Conservation (phyloP, 1,140 invertebrate genomes). For the Nautilus pompilius region DNA sequence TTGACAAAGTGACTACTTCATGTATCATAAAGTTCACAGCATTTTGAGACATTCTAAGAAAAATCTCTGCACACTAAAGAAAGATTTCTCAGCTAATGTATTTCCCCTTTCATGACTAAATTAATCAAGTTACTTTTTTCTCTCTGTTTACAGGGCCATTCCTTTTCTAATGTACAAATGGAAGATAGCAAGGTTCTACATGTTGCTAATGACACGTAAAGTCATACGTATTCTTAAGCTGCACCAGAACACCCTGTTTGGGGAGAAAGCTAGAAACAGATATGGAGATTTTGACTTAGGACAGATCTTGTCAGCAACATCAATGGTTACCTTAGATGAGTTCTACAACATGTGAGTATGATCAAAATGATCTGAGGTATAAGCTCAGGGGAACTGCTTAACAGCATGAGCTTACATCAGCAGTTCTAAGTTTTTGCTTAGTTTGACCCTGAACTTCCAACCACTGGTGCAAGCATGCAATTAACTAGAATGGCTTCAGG, state of each 20-base stretch:
- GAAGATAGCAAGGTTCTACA: slow-evolving; percentile 80
- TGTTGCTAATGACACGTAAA: slow-evolving; percentile 91
- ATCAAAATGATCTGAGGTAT: neutral
- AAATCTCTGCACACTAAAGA: neutral
- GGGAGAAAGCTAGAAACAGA: slow-evolving; percentile 69
- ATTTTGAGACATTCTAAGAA: neutral
- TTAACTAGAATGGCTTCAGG: too few relatives aligned
- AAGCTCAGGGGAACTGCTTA: too few relatives aligned
- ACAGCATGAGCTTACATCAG: too few relatives aligned
- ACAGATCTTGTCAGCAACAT: slow-evolving; percentile 79
- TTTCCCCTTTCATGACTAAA: neutral
- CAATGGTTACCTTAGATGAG: slow-evolving; percentile 82
- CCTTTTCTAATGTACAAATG: slow-evolving; percentile 80
- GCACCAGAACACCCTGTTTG: slow-evolving; percentile 73
- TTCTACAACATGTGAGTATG: slow-evolving; percentile 72
- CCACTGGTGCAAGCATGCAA: too few relatives aligned
- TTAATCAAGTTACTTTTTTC: slow-evolving; percentile 1
- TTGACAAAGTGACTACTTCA: too few relatives aligned
- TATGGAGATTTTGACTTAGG: slow-evolving; percentile 68
- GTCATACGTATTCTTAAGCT: slow-evolving; percentile 78
- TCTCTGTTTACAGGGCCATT: slow-evolving; percentile 64
- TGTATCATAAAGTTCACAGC: too few relatives aligned
- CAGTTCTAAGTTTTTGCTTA: too few relatives aligned
- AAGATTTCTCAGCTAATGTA: neutral
- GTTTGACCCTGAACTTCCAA: too few relatives aligned